Base-by-base conservation (phyloP, 2,113 vertebrate species). In the Lynx canadensis region DNA sequence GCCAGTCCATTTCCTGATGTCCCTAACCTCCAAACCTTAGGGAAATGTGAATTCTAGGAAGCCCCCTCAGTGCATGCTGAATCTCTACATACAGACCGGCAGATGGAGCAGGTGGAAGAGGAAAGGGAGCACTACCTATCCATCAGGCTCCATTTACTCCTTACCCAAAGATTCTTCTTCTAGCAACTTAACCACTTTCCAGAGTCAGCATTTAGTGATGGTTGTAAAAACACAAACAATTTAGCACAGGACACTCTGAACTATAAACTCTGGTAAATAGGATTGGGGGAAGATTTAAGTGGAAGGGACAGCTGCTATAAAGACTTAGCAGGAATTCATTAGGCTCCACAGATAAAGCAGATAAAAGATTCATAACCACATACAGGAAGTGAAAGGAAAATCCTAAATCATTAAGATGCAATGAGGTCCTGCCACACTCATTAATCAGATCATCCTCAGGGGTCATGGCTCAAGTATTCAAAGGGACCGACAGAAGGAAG, bases 241-340 rank as follows among this genome's bases (percentile, higher is more conserved):
- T 98, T 98, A 98, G 91, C 89, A 41, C 7, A 90, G 69, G 48
- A 23, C 81, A 96, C 82, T 76, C 78, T 97, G 97, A 96, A 96
- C 97, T 87, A 82, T 97, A 98, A 98, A 97, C 95, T 96, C 94
- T 82, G 76, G 98, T 98, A 98, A 99, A 98, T 96, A 98, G 98
- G 84, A 98, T 98, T 52, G 38, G 68, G 87, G 68, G 94, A 98
- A 98, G 98, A 99, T 99, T 98, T 98, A 98, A 98, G 82, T 81
- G 96, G 82, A 95, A 93, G 97, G 97, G 98, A 98, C 98, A 98
- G 96, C 83, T 50, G 80, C 97, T 98, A 80, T 98, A 98, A 98
- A 98, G 96, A 95, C 92, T 89, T 97, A 97, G 98, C 87, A 97
- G 97, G 98, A 98, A 98, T 98, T 98, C 98, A 98, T 98, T 98